Evolutionary conservation across 2,888 invertebrate species (phyloP), one percentile per base, ranked within the genome.

Genomic region (Eumacrocentrus americanus): DNA sequence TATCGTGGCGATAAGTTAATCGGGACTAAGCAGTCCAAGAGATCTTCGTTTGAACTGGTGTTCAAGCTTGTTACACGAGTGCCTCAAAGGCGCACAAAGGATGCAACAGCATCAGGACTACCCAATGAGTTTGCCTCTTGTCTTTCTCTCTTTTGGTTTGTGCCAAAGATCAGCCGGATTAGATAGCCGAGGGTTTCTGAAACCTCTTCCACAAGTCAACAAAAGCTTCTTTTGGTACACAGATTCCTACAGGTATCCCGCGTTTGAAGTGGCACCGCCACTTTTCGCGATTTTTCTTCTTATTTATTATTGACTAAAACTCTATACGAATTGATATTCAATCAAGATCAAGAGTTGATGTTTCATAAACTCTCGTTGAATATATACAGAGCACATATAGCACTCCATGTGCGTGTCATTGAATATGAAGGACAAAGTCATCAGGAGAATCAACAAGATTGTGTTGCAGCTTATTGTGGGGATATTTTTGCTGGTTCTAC

Each of bases 1-100:
- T 59, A 59, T 59, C 58, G 53, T 60, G 50, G 34, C 52, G 61
- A 60, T 62, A 52, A 62, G 62, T 64, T 64, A 64, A 66, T 62
- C 62, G 64, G 59, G 42, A 46, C 57, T 62, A 63, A 62, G 56
- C 58, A 29, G 47, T 62, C 51, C 50, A 40, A 47, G 38, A 38
- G 47, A 46, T 53, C 37, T n/a, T n/a, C 38, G 25, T 22, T 52
- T 38, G 47, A 23, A 42, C 53, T 42, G 20, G 52, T 53, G 25
- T 34, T 37, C 40, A 20, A 14, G 14, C 46, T 16, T 52, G 53
- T 40, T 51, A n/a, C n/a, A n/a, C n/a, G n/a, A n/a, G n/a, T n/a
- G n/a, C n/a, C n/a, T n/a, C n/a, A n/a, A n/a, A n/a, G n/a, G n/a
- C n/a, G n/a, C n/a, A n/a, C n/a, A n/a, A n/a, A n/a, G n/a, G n/a